Base-by-base conservation (phyloP, 1,140 invertebrate genomes). In the Plectrocnemia conspersa region DNA sequence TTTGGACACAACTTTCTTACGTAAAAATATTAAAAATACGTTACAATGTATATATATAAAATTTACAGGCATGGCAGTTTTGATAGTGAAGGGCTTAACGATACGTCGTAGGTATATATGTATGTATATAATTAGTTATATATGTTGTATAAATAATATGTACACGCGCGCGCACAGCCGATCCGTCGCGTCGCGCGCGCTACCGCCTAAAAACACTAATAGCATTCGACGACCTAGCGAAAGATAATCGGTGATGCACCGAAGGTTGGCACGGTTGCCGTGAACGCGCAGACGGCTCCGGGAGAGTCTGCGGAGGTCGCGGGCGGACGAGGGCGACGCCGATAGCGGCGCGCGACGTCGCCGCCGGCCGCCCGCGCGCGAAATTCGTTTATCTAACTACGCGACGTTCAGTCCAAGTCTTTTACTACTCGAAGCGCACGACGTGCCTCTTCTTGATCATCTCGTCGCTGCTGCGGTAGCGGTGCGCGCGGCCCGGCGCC, bases 351-450 rank as follows among this genome's bases (percentile, higher is more conserved):
- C n/a, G n/a, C n/a, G n/a, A n/a, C n/a, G n/a, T n/a, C n/a, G n/a
- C n/a, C n/a, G n/a, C n/a, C n/a, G n/a, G n/a, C n/a, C n/a, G n/a
- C n/a, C n/a, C n/a, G n/a, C n/a, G n/a, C 65, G 67, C 69, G 66
- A 69, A 66, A 67, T 61, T 70, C 64, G 65, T 66, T 68, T 62
- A 63, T 63, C 69, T 68, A 67, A 67, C n/a, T n/a, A n/a, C n/a
- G n/a, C n/a, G n/a, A n/a, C n/a, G n/a, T n/a, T n/a, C n/a, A n/a
- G n/a, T n/a, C n/a, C n/a, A n/a, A n/a, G n/a, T n/a, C n/a, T n/a
- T n/a, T n/a, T n/a, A n/a, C n/a, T n/a, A 61, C 44, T 61, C 22
- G 47, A 61, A 61, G 6, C 59, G 36, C 13, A 62, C 56, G n/a
- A 59, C 56, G 21, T 59, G 60, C 36, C 60, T 47, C 33, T 45